Percentiles rank a stretch among this genome's conserved stretches.
These are phyloP conservation scores for Calypte anna DNA, from an alignment of 2,113 vertebrate genomes.

Conservation along the genomic window DNA sequence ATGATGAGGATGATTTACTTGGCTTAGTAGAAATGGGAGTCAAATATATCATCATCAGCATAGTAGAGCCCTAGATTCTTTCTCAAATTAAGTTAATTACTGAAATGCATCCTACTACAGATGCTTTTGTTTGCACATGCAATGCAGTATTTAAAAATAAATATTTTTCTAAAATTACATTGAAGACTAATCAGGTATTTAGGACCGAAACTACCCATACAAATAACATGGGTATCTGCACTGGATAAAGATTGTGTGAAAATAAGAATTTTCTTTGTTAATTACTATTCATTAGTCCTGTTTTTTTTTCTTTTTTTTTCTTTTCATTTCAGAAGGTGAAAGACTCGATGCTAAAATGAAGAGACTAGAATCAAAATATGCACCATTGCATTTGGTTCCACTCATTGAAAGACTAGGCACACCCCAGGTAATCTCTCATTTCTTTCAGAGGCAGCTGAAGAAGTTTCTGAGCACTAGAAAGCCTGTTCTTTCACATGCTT, in stretches of 20 bases:
- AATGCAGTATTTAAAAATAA: not conserved
- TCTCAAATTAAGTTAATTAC: not conserved
- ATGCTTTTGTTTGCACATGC: not conserved
- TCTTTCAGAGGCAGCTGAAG: not conserved
- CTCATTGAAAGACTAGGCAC: constrained; percentile 89
- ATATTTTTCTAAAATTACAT: not conserved
- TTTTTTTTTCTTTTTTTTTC: too few species aligned
- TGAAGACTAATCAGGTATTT: not conserved
- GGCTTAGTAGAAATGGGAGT: not conserved
- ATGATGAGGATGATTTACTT: not conserved
- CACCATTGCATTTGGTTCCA: constrained; percentile 86
- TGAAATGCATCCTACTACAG: not conserved
- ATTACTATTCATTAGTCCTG: not conserved
- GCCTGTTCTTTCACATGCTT: not conserved
- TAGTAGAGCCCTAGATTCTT: not conserved
- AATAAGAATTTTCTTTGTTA: not conserved
- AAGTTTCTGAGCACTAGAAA: not conserved
- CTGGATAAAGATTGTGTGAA: not conserved
- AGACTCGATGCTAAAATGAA: constrained; percentile 92
- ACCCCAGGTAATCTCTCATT: constrained; percentile 80
- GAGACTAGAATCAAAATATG: constrained; percentile 87
- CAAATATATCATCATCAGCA: not conserved
- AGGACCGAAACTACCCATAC: not conserved
- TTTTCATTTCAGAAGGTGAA: constrained; percentile 81
- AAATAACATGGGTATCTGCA: not conserved